phyloP scores from a whole-genome alignment of 2,888 invertebrate species.

The Cantharis rufa region DNA sequence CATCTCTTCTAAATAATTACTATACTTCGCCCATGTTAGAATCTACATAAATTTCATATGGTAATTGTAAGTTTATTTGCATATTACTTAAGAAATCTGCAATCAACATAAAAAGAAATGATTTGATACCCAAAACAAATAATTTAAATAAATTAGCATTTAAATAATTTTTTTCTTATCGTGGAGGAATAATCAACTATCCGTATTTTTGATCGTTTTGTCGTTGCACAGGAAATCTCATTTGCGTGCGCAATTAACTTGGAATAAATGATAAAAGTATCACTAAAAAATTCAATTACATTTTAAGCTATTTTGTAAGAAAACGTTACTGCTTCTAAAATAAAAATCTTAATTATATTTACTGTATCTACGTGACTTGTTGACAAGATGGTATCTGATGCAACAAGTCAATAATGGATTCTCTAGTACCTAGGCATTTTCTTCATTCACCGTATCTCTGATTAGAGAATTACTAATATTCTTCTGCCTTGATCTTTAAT shows the following conservation, averaged over 20 bases:
- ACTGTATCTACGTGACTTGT: conserved; percentile 29
- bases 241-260: not conserved
- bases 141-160: conserved; percentile 26
- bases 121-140: conserved; percentile 13
- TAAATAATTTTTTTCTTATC: conserved; percentile 15
- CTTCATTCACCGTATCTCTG: not conserved
- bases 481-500: not conserved
- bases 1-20: not conserved
- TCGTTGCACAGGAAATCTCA: not conserved
- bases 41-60: conserved; percentile 6
- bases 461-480: not conserved
- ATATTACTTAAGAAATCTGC: conserved; percentile 11
- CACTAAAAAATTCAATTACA: conserved; percentile 5
- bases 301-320: conserved; percentile 23
- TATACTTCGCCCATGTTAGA: not conserved
- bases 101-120: conserved; percentile 6
- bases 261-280: not conserved
- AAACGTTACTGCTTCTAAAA: conserved; percentile 22
- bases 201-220: conserved; percentile 1
- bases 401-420: conserved; percentile 30
- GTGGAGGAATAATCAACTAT: conserved; percentile 1
- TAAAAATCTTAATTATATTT: conserved; percentile 33
- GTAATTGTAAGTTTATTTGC: conserved; percentile 15
- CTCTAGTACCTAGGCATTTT: not conserved
- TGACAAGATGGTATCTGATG: conserved; percentile 25